Base-by-base conservation (phyloP, 2,888 invertebrate species). In the Girardia tigrina region DNA sequence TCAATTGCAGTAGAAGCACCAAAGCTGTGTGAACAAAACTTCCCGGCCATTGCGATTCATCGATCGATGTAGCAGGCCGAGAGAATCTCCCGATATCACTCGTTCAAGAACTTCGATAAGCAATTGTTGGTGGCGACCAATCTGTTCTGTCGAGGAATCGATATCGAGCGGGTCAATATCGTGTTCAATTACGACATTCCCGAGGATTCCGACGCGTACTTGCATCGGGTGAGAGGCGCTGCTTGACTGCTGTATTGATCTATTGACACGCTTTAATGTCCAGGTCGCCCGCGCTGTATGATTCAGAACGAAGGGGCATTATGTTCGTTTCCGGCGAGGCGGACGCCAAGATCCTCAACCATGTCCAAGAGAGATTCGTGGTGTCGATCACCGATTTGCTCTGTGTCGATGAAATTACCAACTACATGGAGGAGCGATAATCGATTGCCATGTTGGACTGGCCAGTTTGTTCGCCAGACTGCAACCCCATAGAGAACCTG, bases 161-260 rank as follows among this genome's bases (percentile, higher is more conserved):
- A 99, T 85, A 99, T 98, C 82, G 98, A 99, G 85, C 87, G 98
- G 84, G 98, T 99, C 0, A 98, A 99, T 85, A 98, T 99, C 83
- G 98, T 99, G 1, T 97, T 98, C 84, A 98, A 99, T 85, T 99
- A 99, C 82, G 98, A 99, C 82, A 98, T 98, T 97, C 97, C 98
- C 2, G 97, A 98, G 86, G 94, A 95, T 86, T 94, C 97, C 0
- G 98, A 99, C 82, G 97, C 97, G 0, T 98, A 99, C 83, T 87
- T 99, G 75, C 98, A 98, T 86, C 88, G 98, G 83, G 87, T 86
- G 80, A 80, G n/a, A n/a, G n/a, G n/a, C n/a, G n/a, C n/a, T n/a
- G n/a, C n/a, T n/a, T n/a, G n/a, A 26, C 26, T 70, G 20, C 12
- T 28, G 16, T 4, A n/a, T 29, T 71, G 4, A n/a, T 71, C 28